phyloP scores from a whole-genome alignment of 2,797 vertebrate genomes.

The Xenops minutus region DNA sequence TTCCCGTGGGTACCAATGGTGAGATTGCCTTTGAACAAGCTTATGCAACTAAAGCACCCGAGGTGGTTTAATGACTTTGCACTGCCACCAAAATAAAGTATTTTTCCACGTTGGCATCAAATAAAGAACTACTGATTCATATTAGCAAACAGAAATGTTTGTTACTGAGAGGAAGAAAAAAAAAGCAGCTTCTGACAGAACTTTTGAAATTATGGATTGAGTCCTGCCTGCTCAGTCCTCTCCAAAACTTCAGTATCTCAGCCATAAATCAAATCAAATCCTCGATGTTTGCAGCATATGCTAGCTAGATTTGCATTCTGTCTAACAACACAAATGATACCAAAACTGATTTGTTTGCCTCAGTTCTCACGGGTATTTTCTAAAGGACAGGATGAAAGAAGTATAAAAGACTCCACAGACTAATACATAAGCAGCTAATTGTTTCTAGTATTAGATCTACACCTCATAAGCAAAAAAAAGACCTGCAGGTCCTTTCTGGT shows the following conservation, averaged over 20 bases:
- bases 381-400: neutral
- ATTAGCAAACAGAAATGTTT: neutral
- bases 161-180: neutral
- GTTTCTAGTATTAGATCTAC: neutral
- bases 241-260: neutral
- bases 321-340: neutral
- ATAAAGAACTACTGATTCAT: neutral
- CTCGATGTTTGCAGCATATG: neutral
- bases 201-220: neutral
- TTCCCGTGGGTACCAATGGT: neutral
- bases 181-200: neutral
- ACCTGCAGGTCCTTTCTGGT: neutral
- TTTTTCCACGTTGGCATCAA: constrained; percentile 2
- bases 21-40: neutral
- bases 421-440: neutral
- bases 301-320: neutral
- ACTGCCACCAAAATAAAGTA: neutral
- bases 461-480: neutral
- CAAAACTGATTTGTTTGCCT: neutral
- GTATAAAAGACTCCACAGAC: neutral
- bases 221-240: neutral
- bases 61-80: constrained; percentile 29
- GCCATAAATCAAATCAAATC: neutral
- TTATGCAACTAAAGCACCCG: constrained; percentile 5
- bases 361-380: neutral